phyloP scores from a whole-genome alignment of 2,888 invertebrate species.

The Cacoxenus indagator region DNA sequence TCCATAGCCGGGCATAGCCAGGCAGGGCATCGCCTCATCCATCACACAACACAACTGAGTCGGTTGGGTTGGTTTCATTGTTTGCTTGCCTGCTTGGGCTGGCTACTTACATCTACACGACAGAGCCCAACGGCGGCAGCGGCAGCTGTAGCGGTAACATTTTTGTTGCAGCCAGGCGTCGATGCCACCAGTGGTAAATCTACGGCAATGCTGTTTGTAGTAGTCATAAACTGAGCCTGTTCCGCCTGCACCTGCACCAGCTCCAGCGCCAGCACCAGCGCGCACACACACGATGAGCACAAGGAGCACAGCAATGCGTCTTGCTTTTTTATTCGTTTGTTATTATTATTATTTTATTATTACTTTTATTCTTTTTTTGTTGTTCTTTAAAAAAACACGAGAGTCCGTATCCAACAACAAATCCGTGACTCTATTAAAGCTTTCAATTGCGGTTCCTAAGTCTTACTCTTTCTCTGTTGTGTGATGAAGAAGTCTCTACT shows the following conservation, averaged over 20 bases:
- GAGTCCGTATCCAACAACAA: neutral
- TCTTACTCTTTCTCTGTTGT: neutral
- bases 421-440: neutral
- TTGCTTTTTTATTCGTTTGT: no score
- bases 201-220: constrained; percentile 62
- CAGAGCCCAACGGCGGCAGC: constrained; percentile 61
- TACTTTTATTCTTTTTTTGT: neutral
- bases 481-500: neutral
- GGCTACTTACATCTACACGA: constrained; percentile 66
- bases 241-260: constrained; percentile 27
- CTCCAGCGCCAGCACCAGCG: neutral
- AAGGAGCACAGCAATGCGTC: no score
- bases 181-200: constrained; percentile 55
- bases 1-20: neutral
- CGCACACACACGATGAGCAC: neutral
- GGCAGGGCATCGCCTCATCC: neutral
- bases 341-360: no score
- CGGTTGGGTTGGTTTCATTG: neutral
- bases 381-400: neutral
- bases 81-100: constrained; percentile 24
- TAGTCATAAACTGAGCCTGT: constrained; percentile 48
- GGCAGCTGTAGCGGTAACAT: constrained; percentile 23
- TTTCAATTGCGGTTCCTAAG: neutral
- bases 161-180: constrained; percentile 48
- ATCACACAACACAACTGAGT: neutral